Base-by-base conservation (phyloP, 2,888 invertebrate species). In the Meteorus cinctellus region DNA sequence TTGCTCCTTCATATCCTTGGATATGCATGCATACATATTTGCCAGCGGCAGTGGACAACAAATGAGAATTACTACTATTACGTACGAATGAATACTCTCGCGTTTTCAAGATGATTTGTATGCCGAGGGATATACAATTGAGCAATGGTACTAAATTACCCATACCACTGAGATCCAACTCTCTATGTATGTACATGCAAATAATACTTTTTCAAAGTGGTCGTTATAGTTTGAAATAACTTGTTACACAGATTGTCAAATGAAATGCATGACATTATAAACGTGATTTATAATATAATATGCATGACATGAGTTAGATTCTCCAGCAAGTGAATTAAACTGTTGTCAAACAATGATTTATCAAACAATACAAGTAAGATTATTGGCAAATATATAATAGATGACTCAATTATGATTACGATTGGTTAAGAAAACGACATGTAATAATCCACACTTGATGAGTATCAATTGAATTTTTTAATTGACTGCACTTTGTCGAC, bases 171-270 rank as follows among this genome's bases (percentile, higher is more conserved):
- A 68, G 48, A 60, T 16, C 36, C 60, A 67, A n/a, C 31, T 66
- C 66, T 55, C 59, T 55, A 73, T 68, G 34, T 68, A 24, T 51
- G 27, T 31, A 55, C 31, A 24, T 34, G n/a, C 55, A 55, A 19
- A 19, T 14, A 16, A 31, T 31, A 27, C 24, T 14, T 3, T 48
- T 68, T 59, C 72, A 72, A 65, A 73, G 74, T 68, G 72, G 76
- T 70, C 69, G 79, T 77, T 81, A 81, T 79, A 79, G 8, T 79
- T 73, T 68, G 77, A 74, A 80, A 80, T 81, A 71, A 77, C 78
- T 77, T 77, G 79, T 81, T 79, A 79, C 78, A 72, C 73, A 67
- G 78, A 81, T 81, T 79, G 77, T 78, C 69, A 76, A 79, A 79
- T 76, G 72, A 71, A 78, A 77, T 79, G 36, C 41, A 65, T 77